phyloP scores from a whole-genome alignment of 1,140 invertebrate genomes.

The Aphis gossypii region DNA sequence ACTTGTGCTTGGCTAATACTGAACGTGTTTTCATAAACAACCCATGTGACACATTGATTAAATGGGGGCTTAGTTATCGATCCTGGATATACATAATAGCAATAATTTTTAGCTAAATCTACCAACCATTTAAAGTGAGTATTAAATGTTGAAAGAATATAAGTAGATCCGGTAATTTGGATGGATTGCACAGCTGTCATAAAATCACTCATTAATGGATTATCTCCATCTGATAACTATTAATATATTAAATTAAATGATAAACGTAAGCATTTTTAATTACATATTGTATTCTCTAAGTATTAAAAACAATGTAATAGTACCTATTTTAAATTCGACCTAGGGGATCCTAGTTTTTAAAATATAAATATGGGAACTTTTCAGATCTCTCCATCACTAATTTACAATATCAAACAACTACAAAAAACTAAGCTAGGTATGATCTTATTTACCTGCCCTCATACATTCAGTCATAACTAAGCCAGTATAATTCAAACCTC shows the following conservation, averaged over 20 bases:
- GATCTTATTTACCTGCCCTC: not conserved
- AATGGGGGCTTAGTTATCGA: not conserved
- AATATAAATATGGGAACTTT: not conserved
- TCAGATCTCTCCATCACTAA: not conserved
- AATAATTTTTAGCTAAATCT: not conserved
- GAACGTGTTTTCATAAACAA: not conserved
- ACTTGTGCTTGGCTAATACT: slow-evolving; percentile 10
- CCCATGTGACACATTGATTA: slow-evolving; percentile 22
- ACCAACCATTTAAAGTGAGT: not conserved
- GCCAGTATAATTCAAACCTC: not conserved
- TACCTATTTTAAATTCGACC: not conserved
- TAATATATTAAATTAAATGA: not conserved
- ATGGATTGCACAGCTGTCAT: not conserved
- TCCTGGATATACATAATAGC: slow-evolving; percentile 20
- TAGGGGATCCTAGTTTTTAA: not conserved
- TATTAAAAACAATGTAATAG: not conserved
- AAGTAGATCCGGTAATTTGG: not conserved
- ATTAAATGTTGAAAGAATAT: not conserved
- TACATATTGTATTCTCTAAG: slow-evolving; percentile 63
- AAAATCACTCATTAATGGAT: not conserved
- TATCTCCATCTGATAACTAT: slow-evolving; percentile 20
- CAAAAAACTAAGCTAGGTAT: not conserved
- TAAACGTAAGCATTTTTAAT: not conserved
- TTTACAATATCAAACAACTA: not conserved
- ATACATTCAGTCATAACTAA: not conserved